These are phyloP conservation scores for Nasonia longicornis DNA, from an alignment of 1,140 invertebrate species.

Conservation along the genomic window DNA sequence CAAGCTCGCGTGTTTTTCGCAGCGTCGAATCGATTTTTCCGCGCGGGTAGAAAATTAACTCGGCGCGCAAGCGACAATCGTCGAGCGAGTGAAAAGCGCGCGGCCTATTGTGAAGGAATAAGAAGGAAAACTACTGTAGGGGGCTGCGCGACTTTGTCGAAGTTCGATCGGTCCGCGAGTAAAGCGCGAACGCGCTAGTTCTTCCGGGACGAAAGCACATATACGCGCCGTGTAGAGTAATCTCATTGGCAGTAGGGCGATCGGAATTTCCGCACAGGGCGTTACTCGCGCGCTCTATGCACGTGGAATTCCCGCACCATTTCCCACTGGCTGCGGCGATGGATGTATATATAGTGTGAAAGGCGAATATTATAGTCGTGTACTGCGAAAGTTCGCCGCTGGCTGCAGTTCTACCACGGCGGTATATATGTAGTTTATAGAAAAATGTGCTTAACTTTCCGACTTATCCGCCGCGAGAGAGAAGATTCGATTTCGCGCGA, in stretches of 20 bases:
- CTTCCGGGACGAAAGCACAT: background rate
- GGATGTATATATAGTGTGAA: background rate
- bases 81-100: slow-evolving; percentile 16
- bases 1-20: too few relatives aligned
- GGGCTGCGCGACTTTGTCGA: slow-evolving; percentile 17
- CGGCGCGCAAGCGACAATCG: background rate
- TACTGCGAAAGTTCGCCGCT: background rate
- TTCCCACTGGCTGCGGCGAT: background rate
- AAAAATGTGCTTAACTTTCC: slow-evolving; percentile 31
- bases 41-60: too few relatives aligned
- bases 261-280: background rate
- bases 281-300: background rate
- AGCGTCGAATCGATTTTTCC: too few relatives aligned
- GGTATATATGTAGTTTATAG: background rate
- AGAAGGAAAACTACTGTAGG: background rate
- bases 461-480: background rate
- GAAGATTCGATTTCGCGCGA: background rate
- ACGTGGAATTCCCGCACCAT: slow-evolving; percentile 1
- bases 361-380: background rate
- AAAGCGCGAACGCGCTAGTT: background rate
- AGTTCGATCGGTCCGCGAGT: slow-evolving; percentile 4
- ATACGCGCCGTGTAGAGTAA: background rate
- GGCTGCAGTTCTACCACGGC: background rate
- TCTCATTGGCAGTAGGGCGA: slow-evolving; percentile 8
- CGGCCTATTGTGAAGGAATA: background rate